phyloP scores from a whole-genome alignment of 2,113 vertebrate genomes.

The Andinoacara biseriatus region DNA sequence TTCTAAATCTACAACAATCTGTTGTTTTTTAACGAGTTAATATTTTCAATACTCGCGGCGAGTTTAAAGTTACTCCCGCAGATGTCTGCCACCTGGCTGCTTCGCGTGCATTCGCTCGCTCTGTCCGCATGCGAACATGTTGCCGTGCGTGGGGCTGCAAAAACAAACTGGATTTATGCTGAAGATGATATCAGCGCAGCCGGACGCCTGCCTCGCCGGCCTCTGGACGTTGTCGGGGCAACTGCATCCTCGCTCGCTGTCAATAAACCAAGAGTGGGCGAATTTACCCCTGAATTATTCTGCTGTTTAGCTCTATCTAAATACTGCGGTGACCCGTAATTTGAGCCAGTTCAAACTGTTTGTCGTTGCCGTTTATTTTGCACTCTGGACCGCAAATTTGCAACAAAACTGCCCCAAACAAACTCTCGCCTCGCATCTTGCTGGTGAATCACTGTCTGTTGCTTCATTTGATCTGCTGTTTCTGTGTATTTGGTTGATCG shows the following conservation, averaged over 20 bases:
- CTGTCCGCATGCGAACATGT: slow-evolving; percentile 32
- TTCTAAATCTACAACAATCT: slow-evolving; percentile 18
- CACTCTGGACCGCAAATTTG: slow-evolving; percentile 28
- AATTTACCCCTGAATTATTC: slow-evolving; percentile 15
- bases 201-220: neutral
- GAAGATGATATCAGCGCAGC: neutral
- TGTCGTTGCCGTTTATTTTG: slow-evolving; percentile 4
- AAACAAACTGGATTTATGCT: slow-evolving; percentile 21
- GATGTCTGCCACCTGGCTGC: slow-evolving; percentile 58
- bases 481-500: slow-evolving; percentile 16
- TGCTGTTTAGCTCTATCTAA: slow-evolving; percentile 38
- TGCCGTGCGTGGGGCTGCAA: neutral
- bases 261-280: slow-evolving; percentile 17
- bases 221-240: slow-evolving; percentile 30
- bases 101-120: slow-evolving; percentile 16
- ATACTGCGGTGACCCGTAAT: slow-evolving; percentile 34
- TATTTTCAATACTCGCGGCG: slow-evolving; percentile 29
- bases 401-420: slow-evolving; percentile 21
- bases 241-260: slow-evolving; percentile 3
- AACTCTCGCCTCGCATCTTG: slow-evolving; percentile 1
- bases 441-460: neutral
- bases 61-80: slow-evolving; percentile 30
- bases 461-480: slow-evolving; percentile 9
- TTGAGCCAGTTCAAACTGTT: slow-evolving; percentile 20
- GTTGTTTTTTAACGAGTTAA: slow-evolving; percentile 35